Percentiles rank a stretch among this genome's conserved stretches.
Conservation (phyloP, 2,888 invertebrate species). For the Sialis lutaria region DNA sequence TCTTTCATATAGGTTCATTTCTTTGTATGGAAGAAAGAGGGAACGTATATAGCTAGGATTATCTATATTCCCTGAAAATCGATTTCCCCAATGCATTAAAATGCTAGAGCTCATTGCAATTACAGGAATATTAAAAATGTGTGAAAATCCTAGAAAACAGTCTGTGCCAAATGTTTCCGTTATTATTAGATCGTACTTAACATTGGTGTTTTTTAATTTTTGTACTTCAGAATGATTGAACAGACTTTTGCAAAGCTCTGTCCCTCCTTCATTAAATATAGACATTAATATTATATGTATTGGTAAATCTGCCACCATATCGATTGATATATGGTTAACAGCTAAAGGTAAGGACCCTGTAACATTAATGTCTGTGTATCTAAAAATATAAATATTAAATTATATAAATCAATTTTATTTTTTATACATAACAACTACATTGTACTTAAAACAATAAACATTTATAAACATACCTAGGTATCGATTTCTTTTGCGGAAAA, state of each 20-base stretch:
- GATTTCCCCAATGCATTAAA: conserved; percentile 36
- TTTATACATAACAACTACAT: no score
- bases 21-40: conserved; percentile 29
- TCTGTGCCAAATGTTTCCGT: conserved; percentile 41
- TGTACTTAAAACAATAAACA: no score
- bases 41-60: conserved; percentile 41
- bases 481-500: conserved; percentile 26
- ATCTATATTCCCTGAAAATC: conserved; percentile 34
- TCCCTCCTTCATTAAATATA: background rate
- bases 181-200: conserved; percentile 25
- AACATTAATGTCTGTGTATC: background rate
- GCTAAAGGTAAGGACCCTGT: background rate
- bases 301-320: background rate
- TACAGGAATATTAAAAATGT: conserved; percentile 34
- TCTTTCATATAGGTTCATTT: no score
- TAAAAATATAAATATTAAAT: background rate
- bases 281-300: background rate
- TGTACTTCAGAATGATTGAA: conserved; percentile 3
- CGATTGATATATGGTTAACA: conserved; percentile 1
- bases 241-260: background rate
- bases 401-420: no score
- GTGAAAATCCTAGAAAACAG: conserved; percentile 38
- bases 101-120: conserved; percentile 35
- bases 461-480: conserved; percentile 7
- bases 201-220: conserved; percentile 6